Evolutionary conservation across 1,140 invertebrate species (phyloP).

Genomic region (Procambarus clarkii): DNA sequence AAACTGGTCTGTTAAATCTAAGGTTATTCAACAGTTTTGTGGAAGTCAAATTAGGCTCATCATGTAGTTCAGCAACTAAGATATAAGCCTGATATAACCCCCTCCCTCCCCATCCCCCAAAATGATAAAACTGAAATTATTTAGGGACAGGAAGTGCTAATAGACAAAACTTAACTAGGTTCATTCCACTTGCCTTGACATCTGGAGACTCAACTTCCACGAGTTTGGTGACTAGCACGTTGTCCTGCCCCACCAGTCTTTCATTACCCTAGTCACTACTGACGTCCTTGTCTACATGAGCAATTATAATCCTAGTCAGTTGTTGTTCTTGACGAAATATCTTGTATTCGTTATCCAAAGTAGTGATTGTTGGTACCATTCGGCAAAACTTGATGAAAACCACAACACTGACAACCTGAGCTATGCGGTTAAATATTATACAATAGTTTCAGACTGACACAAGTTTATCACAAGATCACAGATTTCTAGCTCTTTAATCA

Average conservation of each 20-base stretch:
- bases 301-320: constrained; percentile 53
- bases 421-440: constrained; percentile 64
- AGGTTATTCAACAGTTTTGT: constrained; percentile 64
- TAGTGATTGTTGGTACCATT: constrained; percentile 51
- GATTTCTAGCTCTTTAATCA: constrained; percentile 14
- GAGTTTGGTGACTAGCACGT: constrained; percentile 59
- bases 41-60: constrained; percentile 70
- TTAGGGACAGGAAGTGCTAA: constrained; percentile 44
- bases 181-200: constrained; percentile 14
- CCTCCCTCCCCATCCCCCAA: constrained; percentile 39
- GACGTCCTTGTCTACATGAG: constrained; percentile 48
- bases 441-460: constrained; percentile 63
- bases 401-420: constrained; percentile 68
- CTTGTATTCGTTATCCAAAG: constrained; percentile 6
- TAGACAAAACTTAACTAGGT: constrained; percentile 19
- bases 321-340: constrained; percentile 43
- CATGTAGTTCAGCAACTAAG: constrained; percentile 64
- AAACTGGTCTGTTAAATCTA: constrained; percentile 66
- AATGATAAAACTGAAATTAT: constrained; percentile 12
- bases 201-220: constrained; percentile 53
- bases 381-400: constrained; percentile 57
- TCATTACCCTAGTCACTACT: constrained; percentile 43
- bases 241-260: constrained; percentile 42
- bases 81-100: constrained; percentile 49
- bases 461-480: constrained; percentile 64